Evolutionary conservation across 2,113 vertebrate species (phyloP).

Genomic region (Podarcis cretensis): DNA sequence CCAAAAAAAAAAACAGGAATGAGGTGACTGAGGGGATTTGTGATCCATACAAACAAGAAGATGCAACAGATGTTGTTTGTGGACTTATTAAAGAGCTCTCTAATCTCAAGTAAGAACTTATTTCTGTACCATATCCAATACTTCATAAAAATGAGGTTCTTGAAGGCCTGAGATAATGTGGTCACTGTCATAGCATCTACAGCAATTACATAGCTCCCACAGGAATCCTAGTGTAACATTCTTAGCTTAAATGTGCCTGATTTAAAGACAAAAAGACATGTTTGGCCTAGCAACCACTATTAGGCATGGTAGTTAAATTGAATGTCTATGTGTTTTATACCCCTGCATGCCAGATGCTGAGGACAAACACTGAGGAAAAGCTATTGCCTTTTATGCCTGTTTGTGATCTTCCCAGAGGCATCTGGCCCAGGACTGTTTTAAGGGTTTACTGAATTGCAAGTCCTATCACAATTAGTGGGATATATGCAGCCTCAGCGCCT

Average conservation of each 20-base stretch:
- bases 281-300: too few species aligned
- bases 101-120: slow-evolving; percentile 82
- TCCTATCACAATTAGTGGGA: background rate
- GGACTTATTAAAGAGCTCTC: slow-evolving; percentile 87
- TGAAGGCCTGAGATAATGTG: too few species aligned
- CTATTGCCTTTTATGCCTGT: background rate
- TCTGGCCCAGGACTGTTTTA: background rate
- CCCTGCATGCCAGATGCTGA: too few species aligned
- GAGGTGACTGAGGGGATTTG: slow-evolving; percentile 26
- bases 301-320: too few species aligned
- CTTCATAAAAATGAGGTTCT: background rate
- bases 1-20: slow-evolving; percentile 45
- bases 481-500: too few species aligned
- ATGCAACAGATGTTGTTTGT: slow-evolving; percentile 77
- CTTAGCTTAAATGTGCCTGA: background rate
- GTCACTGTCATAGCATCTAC: background rate
- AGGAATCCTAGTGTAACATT: background rate
- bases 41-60: slow-evolving; percentile 61
- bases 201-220: background rate
- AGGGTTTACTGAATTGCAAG: background rate
- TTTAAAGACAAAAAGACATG: too few species aligned
- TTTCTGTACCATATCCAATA: background rate
- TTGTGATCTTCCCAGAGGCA: background rate
- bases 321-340: too few species aligned
- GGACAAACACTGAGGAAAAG: background rate